These are phyloP conservation scores for Dendrocincla fuliginosa DNA, from an alignment of 2,797 vertebrate genomes.

Conservation along the genomic window DNA sequence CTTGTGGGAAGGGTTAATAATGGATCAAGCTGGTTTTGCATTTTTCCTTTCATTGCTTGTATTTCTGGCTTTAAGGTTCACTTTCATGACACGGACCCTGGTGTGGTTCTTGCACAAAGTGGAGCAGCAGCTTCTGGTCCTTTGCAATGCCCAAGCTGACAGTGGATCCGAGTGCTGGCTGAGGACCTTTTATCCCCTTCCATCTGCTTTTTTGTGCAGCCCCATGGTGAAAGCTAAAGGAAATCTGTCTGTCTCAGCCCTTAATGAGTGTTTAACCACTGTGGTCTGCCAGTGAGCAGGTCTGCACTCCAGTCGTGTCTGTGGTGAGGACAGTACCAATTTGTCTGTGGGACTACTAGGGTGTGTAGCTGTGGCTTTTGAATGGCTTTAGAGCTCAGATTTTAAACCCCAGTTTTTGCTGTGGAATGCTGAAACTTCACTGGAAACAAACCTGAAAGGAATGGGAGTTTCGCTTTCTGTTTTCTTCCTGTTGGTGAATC, in stretches of 20 bases:
- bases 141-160: background rate
- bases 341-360: background rate
- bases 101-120: background rate
- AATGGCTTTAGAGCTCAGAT: background rate
- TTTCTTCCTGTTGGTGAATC: background rate
- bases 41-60: background rate
- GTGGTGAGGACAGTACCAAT: background rate
- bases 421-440: background rate
- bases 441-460: background rate
- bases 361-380: background rate
- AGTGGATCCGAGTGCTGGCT: background rate
- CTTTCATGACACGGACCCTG: background rate
- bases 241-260: background rate
- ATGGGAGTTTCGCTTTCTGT: background rate
- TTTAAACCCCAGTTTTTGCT: background rate
- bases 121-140: background rate
- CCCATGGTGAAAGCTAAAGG: background rate
- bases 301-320: background rate
- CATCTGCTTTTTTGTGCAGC: background rate
- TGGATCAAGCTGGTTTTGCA: rapidly evolving
- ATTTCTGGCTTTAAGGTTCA: background rate
- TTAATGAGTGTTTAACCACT: background rate
- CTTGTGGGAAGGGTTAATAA: background rate
- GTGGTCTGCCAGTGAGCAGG: background rate
- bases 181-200: background rate